These are phyloP conservation scores for Drosophila funebris DNA, from an alignment of 1,140 invertebrate species.

Conservation along the genomic window DNA sequence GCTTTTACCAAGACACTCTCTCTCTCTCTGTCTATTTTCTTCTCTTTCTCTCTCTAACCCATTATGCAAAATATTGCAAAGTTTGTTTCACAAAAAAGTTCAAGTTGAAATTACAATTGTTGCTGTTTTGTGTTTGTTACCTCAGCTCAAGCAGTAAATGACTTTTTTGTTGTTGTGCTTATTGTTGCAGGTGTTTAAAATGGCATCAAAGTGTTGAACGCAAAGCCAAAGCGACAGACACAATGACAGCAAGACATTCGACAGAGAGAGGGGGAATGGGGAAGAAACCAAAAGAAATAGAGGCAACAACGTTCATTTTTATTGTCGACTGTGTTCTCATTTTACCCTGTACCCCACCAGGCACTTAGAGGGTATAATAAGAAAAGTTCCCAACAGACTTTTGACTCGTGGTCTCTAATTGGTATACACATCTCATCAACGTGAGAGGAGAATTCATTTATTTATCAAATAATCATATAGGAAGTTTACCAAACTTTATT, in stretches of 20 bases:
- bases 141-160: constrained; percentile 16
- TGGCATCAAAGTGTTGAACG: constrained; percentile 41
- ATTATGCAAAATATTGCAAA: constrained; percentile 52
- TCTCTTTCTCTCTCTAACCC: not conserved
- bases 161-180: constrained; percentile 39
- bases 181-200: constrained; percentile 70
- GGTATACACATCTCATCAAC: not conserved
- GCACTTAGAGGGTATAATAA: not conserved
- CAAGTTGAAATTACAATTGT: constrained; percentile 35
- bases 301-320: constrained; percentile 12
- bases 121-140: constrained; percentile 15
- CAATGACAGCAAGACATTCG: not conserved
- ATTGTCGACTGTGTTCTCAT: constrained; percentile 42
- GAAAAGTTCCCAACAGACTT: not conserved
- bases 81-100: constrained; percentile 56
- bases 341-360: not conserved
- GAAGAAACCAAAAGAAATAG: constrained; percentile 4
- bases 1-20: not conserved
- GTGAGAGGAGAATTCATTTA: not conserved
- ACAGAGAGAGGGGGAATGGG: not conserved
- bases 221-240: constrained; percentile 1
- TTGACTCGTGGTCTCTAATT: not conserved
- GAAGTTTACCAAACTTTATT: constrained; percentile 9
- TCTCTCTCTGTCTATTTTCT: too few species aligned
- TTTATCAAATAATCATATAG: not conserved